These are phyloP conservation scores for Batillaria attramentaria DNA, from an alignment of 1,140 invertebrate genomes.

Conservation along the genomic window DNA sequence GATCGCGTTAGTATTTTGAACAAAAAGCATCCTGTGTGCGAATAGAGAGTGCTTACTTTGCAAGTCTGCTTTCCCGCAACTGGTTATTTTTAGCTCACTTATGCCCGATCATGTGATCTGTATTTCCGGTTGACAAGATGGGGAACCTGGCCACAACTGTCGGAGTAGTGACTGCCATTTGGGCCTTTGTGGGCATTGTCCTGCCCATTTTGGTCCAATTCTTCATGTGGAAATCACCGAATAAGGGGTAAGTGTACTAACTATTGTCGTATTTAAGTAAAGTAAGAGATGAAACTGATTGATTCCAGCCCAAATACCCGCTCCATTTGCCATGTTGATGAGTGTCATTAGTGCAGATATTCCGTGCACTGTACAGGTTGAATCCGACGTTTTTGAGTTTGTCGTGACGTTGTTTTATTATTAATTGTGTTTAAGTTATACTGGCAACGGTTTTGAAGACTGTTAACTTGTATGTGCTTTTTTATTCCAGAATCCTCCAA, in stretches of 20 bases:
- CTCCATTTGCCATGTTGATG: no score
- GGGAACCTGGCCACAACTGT: conserved; percentile 44
- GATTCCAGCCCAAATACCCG: no score
- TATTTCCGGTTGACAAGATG: conserved; percentile 45
- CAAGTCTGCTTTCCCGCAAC: not conserved
- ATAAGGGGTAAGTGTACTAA: conserved; percentile 55
- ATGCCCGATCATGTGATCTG: conserved; percentile 32
- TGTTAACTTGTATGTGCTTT: conserved; percentile 36
- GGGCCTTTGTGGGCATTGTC: conserved; percentile 59
- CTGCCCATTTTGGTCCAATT: conserved; percentile 59
- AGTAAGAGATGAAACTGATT: not conserved
- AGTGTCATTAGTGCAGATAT: not conserved
- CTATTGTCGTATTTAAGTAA: not conserved
- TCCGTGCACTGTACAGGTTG: not conserved
- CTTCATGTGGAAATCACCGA: conserved; percentile 59
- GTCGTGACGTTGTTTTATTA: not conserved
- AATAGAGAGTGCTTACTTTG: not conserved
- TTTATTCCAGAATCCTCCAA: conserved; percentile 83
- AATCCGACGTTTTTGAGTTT: not conserved
- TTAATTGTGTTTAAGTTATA: not conserved
- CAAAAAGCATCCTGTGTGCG: not conserved
- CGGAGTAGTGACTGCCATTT: conserved; percentile 53
- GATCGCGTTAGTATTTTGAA: not conserved
- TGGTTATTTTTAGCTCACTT: not conserved
- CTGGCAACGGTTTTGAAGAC: not conserved